Base-by-base conservation (phyloP, 2,113 vertebrate genomes). In the Cairina moschata region DNA sequence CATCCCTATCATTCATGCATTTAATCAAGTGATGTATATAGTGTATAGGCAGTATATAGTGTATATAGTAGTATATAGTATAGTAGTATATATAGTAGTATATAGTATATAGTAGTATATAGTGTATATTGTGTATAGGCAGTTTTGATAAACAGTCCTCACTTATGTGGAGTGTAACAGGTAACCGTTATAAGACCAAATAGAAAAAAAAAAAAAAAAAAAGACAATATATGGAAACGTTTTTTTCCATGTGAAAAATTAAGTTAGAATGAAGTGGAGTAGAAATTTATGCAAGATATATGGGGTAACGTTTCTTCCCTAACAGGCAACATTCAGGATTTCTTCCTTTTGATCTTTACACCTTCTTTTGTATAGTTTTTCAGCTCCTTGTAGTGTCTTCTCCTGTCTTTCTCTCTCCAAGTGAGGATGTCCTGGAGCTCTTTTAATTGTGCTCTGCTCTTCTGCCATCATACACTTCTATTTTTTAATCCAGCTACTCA, bases 11-110 rank as follows among this genome's bases (percentile, higher is more conserved):
- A 28, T n/a, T 94, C 36, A n/a, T 63, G 81, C 40, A 77, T 95
- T 96, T 91, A 81, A 82, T 88, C 73, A 86, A 80, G 42, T 83
- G 81, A 63, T 88, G 20, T 68, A 48, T 89, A 34, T 22, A 63
- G n/a, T 46, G 68, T 55, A 87, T n/a, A n/a, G n/a, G n/a, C n/a
- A n/a, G n/a, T n/a, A n/a, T n/a, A n/a, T n/a, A n/a, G n/a, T n/a
- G n/a, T n/a, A n/a, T n/a, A n/a, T n/a, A n/a, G n/a, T n/a, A n/a
- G n/a, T n/a, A n/a, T n/a, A n/a, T n/a, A n/a, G n/a, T n/a, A n/a
- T n/a, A n/a, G n/a, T n/a, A n/a, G n/a, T n/a, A n/a, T n/a, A n/a
- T n/a, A n/a, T n/a, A n/a, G n/a, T n/a, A n/a, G n/a, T n/a, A n/a
- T n/a, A n/a, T n/a, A n/a, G n/a, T n/a, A n/a, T n/a, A n/a, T n/a